These are phyloP conservation scores for Arnoldichthys spilopterus DNA, from an alignment of 2,797 vertebrate species.

Conservation along the genomic window DNA sequence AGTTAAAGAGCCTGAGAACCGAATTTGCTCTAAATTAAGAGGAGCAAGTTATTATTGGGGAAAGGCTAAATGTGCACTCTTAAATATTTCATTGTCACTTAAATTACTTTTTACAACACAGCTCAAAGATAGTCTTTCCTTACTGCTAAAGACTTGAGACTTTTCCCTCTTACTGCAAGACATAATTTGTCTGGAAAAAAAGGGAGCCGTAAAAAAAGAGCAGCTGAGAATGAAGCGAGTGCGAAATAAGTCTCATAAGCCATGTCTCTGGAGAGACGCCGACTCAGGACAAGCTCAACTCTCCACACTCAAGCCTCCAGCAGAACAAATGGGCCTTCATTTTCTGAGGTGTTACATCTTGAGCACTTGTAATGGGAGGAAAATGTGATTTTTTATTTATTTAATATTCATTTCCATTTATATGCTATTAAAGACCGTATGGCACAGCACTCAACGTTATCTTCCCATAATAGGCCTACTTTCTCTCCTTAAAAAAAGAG, in stretches of 20 bases:
- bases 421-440: conserved; percentile 3
- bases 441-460: conserved; percentile 2
- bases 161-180: conserved; percentile 32
- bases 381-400: conserved; percentile 11
- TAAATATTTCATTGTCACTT: conserved; percentile 60
- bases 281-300: conserved; percentile 17
- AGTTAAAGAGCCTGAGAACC: conserved; percentile 66
- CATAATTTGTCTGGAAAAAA: conserved; percentile 33
- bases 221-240: conserved; percentile 20
- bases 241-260: conserved; percentile 28
- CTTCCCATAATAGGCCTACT: neutral
- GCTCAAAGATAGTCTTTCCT: conserved; percentile 35
- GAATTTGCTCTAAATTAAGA: conserved; percentile 65
- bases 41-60: conserved; percentile 48
- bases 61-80: conserved; percentile 51
- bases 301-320: conserved; percentile 20
- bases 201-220: neutral
- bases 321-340: conserved; percentile 31
- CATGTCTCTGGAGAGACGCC: conserved; percentile 37
- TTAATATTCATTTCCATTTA: conserved; percentile 6
- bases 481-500: conserved; percentile 20
- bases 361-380: conserved; percentile 16
- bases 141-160: conserved; percentile 39
- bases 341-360: conserved; percentile 20
- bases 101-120: conserved; percentile 49